These are phyloP conservation scores for Guaruba guarouba DNA, from an alignment of 2,113 vertebrate species.

Conservation along the genomic window DNA sequence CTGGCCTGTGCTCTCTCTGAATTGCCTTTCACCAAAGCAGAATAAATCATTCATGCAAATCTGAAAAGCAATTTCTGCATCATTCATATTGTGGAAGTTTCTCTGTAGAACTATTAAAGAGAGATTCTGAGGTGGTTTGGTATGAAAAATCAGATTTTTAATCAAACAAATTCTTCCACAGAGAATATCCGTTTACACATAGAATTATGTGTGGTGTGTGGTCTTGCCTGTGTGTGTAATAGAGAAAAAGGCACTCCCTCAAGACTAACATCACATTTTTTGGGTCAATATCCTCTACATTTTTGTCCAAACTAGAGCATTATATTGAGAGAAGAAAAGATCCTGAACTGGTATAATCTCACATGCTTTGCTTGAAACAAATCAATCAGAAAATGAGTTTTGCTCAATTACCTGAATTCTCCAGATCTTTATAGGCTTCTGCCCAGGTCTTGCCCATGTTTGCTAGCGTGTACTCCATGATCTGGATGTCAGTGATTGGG, in stretches of 20 bases:
- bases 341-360: neutral
- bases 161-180: neutral
- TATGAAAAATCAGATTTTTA: slow-evolving; percentile 11
- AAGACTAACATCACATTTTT: neutral
- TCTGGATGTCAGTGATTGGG: slow-evolving; percentile 96
- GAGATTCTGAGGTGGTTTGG: neutral
- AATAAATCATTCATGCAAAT: slow-evolving; percentile 39
- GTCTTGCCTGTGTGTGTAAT: accelerated
- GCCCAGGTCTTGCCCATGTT: slow-evolving; percentile 94
- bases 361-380: neutral
- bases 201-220: neutral
- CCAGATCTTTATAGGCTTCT: slow-evolving; percentile 94
- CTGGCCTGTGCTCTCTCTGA: neutral
- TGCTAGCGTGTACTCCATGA: slow-evolving; percentile 93
- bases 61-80: slow-evolving; percentile 46
- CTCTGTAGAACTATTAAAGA: neutral
- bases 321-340: neutral
- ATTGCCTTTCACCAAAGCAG: slow-evolving; percentile 31
- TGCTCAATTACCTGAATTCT: slow-evolving; percentile 87
- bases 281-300: neutral
- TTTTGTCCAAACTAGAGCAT: neutral
- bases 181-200: neutral
- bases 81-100: slow-evolving; percentile 34
- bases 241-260: neutral
- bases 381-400: neutral